Evolutionary conservation across 2,113 vertebrate species (phyloP), one percentile per base, ranked within the genome.

Genomic region (Sardina pilchardus): DNA sequence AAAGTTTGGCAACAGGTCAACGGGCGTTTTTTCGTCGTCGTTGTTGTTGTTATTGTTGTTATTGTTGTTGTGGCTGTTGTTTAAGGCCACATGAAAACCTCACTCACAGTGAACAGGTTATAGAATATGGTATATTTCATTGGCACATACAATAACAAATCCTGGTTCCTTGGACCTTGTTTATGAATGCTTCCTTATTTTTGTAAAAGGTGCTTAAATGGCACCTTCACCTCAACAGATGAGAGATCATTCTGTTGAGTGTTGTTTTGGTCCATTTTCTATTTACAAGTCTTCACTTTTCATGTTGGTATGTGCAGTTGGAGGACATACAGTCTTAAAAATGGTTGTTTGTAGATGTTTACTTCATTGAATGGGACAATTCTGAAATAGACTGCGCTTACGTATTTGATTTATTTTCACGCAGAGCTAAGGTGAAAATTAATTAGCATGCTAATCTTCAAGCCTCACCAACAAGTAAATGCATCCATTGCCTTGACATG

Each of bases 1-100:
- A 91, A 93, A 92, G 91, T 89, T 91, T 94, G 94, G 94, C 93
- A 92, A 92, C 86, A 86, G 89, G 87, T 89, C 86, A 85, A 80
- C 82, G 26, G 86, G 89, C 89, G 82, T 90, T 92, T 91, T 45
- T 47, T 14, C 39, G 71, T 78, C 63, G 81, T 42, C 4, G 39
- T 90, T 91, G 83, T 87, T 80, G 89, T 71, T 71, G 63, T 71
- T 71, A 26, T 78, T 78, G 71, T 78, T 80, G 83, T n/a, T n/a
- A n/a, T n/a, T n/a, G n/a, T n/a, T n/a, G n/a, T n/a, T n/a, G n/a
- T n/a, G n/a, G n/a, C 90, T 91, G 86, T 89, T 75, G 90, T 91
- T 90, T 91, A 82, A 88, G 89, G 84, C 86, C 89, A 53, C 48
- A 82, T 34, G 83, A 88, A 88, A 87, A 88, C 86, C 87, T 84